phyloP scores from a whole-genome alignment of 2,113 vertebrate genomes.

The Uria aalge region DNA sequence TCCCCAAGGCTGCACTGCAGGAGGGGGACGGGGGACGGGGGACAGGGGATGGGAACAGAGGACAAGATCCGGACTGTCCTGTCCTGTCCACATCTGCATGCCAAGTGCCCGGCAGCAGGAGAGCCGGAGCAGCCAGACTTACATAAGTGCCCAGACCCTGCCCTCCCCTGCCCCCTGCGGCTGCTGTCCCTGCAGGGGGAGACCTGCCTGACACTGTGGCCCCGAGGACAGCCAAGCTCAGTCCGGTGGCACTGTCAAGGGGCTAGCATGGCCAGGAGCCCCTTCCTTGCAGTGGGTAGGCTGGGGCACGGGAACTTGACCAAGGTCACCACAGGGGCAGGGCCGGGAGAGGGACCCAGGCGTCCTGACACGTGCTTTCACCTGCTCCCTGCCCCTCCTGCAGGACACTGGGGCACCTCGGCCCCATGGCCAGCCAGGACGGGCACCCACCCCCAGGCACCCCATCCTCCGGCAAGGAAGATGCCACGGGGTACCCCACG shows the following conservation, averaged over 20 bases:
- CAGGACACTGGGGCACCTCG: not conserved
- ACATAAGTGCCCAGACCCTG: not conserved
- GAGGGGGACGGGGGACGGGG: not conserved
- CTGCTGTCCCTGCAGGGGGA: not conserved
- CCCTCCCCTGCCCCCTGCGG: not conserved
- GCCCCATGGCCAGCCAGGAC: fast-evolving
- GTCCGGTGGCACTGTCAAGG: not conserved
- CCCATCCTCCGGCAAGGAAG: not conserved
- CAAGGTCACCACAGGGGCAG: slow-evolving; percentile 43
- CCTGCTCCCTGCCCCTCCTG: not conserved
- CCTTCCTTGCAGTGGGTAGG: not conserved
- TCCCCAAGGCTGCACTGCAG: slow-evolving; percentile 39
- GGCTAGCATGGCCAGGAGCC: not conserved
- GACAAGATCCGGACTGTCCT: not conserved
- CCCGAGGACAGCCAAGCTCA: not conserved
- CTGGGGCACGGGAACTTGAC: not conserved
- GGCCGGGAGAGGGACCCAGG: not conserved
- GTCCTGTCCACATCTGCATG: fast-evolving
- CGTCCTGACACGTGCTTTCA: not conserved
- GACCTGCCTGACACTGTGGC: not conserved
- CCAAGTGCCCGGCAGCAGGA: not conserved
- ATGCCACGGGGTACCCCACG: fast-evolving
- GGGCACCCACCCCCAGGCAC: not conserved
- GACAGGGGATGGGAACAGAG: not conserved
- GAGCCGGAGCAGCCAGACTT: not conserved